Evolutionary conservation across 2,113 vertebrate species (phyloP).

Genomic region (Irena cyanogastra): DNA sequence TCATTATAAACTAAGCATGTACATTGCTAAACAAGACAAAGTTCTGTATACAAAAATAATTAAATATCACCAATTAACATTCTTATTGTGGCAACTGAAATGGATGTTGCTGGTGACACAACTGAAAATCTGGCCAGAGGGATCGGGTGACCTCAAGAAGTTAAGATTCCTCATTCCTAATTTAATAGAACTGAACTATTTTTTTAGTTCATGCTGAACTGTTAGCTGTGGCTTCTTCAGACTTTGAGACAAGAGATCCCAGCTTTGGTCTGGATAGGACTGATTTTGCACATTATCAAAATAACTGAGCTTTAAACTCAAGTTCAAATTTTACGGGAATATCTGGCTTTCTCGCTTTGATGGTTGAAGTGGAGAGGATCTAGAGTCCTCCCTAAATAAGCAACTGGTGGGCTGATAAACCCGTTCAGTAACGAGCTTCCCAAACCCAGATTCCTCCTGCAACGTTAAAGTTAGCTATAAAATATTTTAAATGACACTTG

Average conservation of each 20-base stretch:
- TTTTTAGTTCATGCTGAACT: no score
- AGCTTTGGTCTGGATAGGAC: background rate
- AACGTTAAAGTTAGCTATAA: background rate
- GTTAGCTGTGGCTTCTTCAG: background rate
- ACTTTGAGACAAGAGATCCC: background rate
- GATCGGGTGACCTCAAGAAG: background rate
- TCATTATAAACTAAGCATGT: background rate
- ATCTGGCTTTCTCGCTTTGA: background rate
- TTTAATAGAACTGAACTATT: no score
- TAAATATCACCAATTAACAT: background rate
- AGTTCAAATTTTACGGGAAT: background rate
- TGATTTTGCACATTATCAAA: background rate
- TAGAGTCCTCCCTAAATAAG: background rate
- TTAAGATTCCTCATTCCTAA: background rate
- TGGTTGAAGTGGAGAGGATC: background rate
- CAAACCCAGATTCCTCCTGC: background rate
- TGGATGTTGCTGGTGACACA: background rate
- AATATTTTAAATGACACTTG: background rate
- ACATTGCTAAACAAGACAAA: background rate
- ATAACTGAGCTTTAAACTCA: background rate
- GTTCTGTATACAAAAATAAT: background rate
- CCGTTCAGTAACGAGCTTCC: background rate
- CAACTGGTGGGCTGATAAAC: background rate
- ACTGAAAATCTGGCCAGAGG: background rate
- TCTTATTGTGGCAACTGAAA: background rate